Evolutionary conservation across 2,113 vertebrate species (phyloP).

Genomic region (Hiodon tergisus): DNA sequence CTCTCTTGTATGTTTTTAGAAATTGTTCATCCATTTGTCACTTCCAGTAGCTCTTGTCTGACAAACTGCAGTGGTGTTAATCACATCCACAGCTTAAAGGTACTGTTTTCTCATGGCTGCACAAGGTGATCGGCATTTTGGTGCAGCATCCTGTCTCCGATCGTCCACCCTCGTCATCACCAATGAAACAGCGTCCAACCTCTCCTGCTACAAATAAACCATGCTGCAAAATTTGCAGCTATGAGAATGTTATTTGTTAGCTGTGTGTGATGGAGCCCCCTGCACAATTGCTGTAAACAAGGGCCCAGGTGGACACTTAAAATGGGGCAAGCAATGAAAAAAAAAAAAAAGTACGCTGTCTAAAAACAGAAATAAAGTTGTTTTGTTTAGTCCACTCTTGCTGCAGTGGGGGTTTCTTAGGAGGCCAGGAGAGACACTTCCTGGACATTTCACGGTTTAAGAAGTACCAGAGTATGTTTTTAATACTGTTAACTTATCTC

Average conservation of each 20-base stretch:
- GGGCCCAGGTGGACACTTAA: constrained; percentile 3
- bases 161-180: too few relatives aligned
- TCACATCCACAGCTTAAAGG: too few relatives aligned
- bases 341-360: background rate
- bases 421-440: constrained; percentile 40
- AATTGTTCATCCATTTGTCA: too few relatives aligned
- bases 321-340: background rate
- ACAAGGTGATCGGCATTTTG: too few relatives aligned
- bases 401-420: constrained; percentile 49
- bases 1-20: too few relatives aligned
- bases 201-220: background rate
- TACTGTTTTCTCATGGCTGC: too few relatives aligned
- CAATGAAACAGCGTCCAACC: too few relatives aligned
- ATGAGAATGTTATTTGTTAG: background rate
- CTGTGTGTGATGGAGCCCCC: background rate
- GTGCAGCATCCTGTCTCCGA: too few relatives aligned
- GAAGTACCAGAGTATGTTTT: constrained; percentile 49
- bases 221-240: background rate
- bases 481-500: constrained; percentile 60
- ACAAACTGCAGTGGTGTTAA: too few relatives aligned
- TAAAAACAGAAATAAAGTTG: background rate
- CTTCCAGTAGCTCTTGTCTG: too few relatives aligned
- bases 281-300: constrained; percentile 4
- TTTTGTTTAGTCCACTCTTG: constrained; percentile 11
- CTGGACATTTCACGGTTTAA: constrained; percentile 43